Conservation (phyloP, 2,888 invertebrate species). For the Conops quadrifasciatus region DNA sequence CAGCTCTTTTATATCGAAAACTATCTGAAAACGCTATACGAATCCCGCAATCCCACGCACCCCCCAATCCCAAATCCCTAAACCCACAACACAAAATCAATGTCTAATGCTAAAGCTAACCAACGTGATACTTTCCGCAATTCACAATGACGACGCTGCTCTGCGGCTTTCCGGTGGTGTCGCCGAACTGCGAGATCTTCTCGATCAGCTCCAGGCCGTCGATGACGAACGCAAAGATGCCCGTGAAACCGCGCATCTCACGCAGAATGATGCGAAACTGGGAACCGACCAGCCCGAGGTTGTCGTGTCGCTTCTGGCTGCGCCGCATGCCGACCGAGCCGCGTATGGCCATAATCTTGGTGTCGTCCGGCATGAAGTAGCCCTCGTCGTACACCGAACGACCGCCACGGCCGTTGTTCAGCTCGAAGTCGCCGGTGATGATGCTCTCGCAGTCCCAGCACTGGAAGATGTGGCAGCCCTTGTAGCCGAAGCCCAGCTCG, state of each 20-base stretch:
- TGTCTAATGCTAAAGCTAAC: slow-evolving; percentile 7
- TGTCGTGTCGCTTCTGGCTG: slow-evolving; percentile 81
- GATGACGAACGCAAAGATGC: slow-evolving; percentile 82
- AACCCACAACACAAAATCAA: background rate
- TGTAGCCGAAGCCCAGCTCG: slow-evolving; percentile 79
- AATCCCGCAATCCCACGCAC: slow-evolving; percentile 28
- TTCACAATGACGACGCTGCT: slow-evolving; percentile 77
- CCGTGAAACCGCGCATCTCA: slow-evolving; percentile 84
- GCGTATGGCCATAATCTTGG: slow-evolving; percentile 77
- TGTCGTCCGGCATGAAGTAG: slow-evolving; percentile 83
- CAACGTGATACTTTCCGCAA: slow-evolving; percentile 77
- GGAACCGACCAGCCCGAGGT: slow-evolving; percentile 82
- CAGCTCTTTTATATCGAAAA: background rate
- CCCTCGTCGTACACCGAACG: slow-evolving; percentile 79
- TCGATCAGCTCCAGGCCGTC: slow-evolving; percentile 82
- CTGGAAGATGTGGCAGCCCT: slow-evolving; percentile 82
- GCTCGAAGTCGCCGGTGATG: slow-evolving; percentile 82
- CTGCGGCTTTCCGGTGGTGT: slow-evolving; percentile 80
- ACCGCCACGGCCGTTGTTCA: slow-evolving; percentile 83
- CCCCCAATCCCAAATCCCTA: slow-evolving; percentile 29
- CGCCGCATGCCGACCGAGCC: slow-evolving; percentile 85
- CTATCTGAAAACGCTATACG: background rate
- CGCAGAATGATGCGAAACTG: slow-evolving; percentile 84
- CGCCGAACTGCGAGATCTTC: slow-evolving; percentile 79
- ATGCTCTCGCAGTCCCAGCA: slow-evolving; percentile 86